Percentiles rank a stretch among this genome's conserved stretches.
Conservation (phyloP, 2,797 vertebrate genomes). For the Peromyscus attwateri region DNA sequence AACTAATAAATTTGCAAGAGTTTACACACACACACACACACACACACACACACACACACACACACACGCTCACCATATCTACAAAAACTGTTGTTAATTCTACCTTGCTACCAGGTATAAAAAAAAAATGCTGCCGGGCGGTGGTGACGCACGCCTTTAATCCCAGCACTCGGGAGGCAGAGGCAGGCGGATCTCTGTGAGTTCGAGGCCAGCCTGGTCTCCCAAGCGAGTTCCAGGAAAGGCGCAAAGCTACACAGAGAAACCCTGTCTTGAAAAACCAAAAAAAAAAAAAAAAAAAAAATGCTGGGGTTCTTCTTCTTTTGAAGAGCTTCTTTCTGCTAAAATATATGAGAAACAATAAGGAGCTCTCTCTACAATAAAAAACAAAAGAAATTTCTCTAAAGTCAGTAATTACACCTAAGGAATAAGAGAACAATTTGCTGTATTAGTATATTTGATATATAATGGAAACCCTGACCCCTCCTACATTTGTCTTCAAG, state of each 20-base stretch:
- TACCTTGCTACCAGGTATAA: not conserved
- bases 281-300: conserved; percentile 26
- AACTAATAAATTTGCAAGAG: not conserved
- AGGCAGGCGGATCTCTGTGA: too few species aligned
- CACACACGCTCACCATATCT: not conserved
- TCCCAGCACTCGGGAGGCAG: too few species aligned
- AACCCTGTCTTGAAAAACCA: too few species aligned
- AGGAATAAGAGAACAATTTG: not conserved
- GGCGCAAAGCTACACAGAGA: too few species aligned
- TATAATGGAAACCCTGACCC: not conserved
- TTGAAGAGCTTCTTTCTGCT: not conserved
- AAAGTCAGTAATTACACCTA: not conserved
- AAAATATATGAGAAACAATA: not conserved
- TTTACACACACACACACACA: too few species aligned
- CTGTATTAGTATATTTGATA: not conserved
- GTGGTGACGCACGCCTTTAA: too few species aligned
- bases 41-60: not conserved
- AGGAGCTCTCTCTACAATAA: not conserved
- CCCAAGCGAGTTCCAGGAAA: too few species aligned
- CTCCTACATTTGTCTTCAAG: not conserved
- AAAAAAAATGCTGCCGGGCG: too few species aligned
- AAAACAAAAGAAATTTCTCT: not conserved
- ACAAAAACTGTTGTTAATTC: not conserved
- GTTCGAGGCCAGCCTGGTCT: too few species aligned
- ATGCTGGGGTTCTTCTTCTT: too few species aligned